Base-by-base conservation (phyloP, 2,888 invertebrate species). In the Caenorhabditis sp. region DNA sequence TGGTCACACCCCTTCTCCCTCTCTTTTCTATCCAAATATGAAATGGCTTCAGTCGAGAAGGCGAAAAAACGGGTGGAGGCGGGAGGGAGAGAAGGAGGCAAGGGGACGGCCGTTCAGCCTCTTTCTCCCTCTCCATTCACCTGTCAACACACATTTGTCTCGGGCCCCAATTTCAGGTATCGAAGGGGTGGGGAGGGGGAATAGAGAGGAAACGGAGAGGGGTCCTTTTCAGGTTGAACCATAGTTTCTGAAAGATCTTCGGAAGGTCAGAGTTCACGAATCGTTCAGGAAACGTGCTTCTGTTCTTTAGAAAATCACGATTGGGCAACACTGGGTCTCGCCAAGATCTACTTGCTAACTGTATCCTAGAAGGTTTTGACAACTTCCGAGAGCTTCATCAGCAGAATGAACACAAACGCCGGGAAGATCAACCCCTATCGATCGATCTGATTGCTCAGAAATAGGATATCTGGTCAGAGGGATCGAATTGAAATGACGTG, bases 101-200 rank as follows among this genome's bases (percentile, higher is more conserved):
- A 61, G 22, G 50, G 32, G 58, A 44, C 20, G 28, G 60, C 50
- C 60, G 60, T 60, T 60, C 65, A 60, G 18, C 51, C 64, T 28
- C 22, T 28, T 53, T 47, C 20, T 6, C 58, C 6, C 50, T n/a
- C 20, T 37, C 65, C 22, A 60, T 74, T 74, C 74, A 74, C 67
- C 76, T 67, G 67, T 76, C 67, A 76, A 76, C 65, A 76, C 60
- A 26, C 67, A 76, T 76, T 68, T 76, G 76, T 76, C 67, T 76
- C 61, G 50, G 28, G 1, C 37, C n/a, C 53, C 61, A 61, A 67
- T 76, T 76, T 68, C 61, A 76, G 67, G 60, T 61, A 74, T 58
- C 50, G 35, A 1, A 22, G 28, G 37, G 20, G 55, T 15, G 53
- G 11, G 40, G 40, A 32, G 32, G 9, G 50, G 22, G 28, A n/a